A percentile compares a stretch with the other conserved stretches of the same genome.
Conservation (phyloP, 2,797 vertebrate genomes). For the Channa striata region DNA sequence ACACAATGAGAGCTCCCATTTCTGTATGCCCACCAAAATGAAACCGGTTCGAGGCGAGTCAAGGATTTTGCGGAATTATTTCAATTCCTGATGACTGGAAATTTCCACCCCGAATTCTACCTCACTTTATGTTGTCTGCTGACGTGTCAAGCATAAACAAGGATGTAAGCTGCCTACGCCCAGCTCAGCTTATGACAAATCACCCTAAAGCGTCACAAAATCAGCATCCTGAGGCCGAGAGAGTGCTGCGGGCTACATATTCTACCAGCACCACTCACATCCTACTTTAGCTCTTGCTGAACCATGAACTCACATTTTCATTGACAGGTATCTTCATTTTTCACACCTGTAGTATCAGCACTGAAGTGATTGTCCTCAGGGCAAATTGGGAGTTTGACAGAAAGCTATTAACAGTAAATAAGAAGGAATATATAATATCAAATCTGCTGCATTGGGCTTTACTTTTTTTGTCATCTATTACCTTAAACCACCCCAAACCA, state of each 20-base stretch:
- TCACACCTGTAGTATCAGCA: neutral
- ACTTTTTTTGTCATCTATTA: too few relatives aligned
- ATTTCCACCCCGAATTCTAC: conserved; percentile 24
- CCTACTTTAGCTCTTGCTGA: conserved; percentile 21
- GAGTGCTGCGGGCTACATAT: conserved; percentile 21
- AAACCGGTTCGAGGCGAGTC: conserved; percentile 3
- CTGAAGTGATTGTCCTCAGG: neutral
- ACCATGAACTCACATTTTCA: neutral
- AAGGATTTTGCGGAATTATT: conserved; percentile 20
- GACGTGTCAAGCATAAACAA: conserved; percentile 48
- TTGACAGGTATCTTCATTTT: too few relatives aligned
- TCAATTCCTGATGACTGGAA: conserved; percentile 27
- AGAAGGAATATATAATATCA: too few relatives aligned
- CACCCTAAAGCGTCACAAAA: conserved; percentile 37
- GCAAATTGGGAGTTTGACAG: too few relatives aligned
- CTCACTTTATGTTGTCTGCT: conserved; percentile 32
- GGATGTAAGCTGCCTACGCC: conserved; percentile 52
- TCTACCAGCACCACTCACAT: conserved; percentile 3
- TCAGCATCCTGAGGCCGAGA: conserved; percentile 38
- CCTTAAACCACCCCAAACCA: too few relatives aligned
- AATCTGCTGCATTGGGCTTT: too few relatives aligned
- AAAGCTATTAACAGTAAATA: too few relatives aligned
- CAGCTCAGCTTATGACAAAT: conserved; percentile 52
- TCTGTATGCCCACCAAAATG: neutral
- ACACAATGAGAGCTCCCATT: conserved; percentile 11